Percentiles rank a stretch among this genome's conserved stretches.
phyloP scores from a whole-genome alignment of 2,888 invertebrate genomes.

The Drosophila sordidula region DNA sequence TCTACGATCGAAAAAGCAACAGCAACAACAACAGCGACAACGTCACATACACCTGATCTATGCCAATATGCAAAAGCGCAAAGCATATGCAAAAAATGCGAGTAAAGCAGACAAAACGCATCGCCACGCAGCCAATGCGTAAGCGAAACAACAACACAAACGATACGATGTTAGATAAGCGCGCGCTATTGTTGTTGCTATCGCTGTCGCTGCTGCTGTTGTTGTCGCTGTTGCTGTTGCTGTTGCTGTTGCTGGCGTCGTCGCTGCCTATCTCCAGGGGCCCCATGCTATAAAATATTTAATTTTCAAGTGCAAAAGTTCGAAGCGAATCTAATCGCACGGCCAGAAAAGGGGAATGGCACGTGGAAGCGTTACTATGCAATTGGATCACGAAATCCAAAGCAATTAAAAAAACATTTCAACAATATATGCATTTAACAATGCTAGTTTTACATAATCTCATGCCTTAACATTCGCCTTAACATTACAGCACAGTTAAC shows the following conservation, averaged over 20 bases:
- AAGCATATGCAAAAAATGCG: conserved; percentile 19
- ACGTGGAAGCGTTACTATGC: conserved; percentile 31
- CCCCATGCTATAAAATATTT: conserved; percentile 2
- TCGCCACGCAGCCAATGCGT: conserved; percentile 28
- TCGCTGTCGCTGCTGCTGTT: background rate
- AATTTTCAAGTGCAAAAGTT: conserved; percentile 48
- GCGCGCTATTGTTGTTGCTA: background rate
- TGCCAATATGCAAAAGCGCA: conserved; percentile 37
- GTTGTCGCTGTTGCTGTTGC: conserved; percentile 1
- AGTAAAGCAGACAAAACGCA: conserved; percentile 4
- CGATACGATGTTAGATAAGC: conserved; percentile 50
- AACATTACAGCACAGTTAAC: conserved; percentile 2
- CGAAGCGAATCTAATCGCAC: conserved; percentile 55
- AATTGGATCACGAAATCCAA: background rate
- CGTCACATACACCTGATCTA: conserved; percentile 37
- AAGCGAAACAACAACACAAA: conserved; percentile 22
- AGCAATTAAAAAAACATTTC: background rate
- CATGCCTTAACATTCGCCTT: background rate
- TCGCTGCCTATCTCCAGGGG: conserved; percentile 3
- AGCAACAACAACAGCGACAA: conserved; percentile 19
- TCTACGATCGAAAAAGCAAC: conserved; percentile 29
- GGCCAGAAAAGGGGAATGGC: conserved; percentile 5
- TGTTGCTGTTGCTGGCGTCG: background rate
- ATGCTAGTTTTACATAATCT: background rate
- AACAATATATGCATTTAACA: no score